Base-by-base conservation (phyloP, 2,888 invertebrate genomes). In the Sepiola atlantica region DNA sequence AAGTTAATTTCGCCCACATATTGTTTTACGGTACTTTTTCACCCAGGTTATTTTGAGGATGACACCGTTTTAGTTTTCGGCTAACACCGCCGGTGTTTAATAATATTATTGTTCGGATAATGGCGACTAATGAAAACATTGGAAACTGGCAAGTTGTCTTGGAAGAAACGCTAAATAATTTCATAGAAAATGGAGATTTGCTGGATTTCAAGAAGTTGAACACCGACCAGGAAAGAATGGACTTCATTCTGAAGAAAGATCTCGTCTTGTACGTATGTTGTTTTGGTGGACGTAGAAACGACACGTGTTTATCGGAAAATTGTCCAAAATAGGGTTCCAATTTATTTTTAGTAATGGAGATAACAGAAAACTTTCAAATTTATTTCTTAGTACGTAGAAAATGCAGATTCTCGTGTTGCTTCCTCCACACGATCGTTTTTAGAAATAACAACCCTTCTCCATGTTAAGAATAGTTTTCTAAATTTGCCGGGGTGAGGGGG, bases 91-190 rank as follows among this genome's bases (percentile, higher is more conserved):
- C 77, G 92, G 92, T 55, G 55, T 92, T 54, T 45, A 6, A 21
- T 92, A 18, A 6, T 28, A 16, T 90, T 90, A 4, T 32, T 35
- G 20, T 55, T n/a, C 28, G 55, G 16, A n/a, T n/a, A 6, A 92
- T 92, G 92, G 92, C 92, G 92, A 90, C 94, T 16, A 55, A 90
- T n/a, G 77, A 77, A 16, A 94, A 94, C n/a, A 94, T 95, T 45
- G 95, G 95, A 0, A 95, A 95, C 93, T 95, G 95, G 95, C 95
- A 95, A 94, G 45, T 94, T 35, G 95, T 94, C 28, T 94, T 95
- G 28, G 95, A 95, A 90, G 92, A 92, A 32, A 55, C 95, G 3
- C 54, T 95, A 32, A 94, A 95, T 24, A 28, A 45, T 24, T 54
- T 94, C 35, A 77, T 90, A 92, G 20, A 93, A 35, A 90, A 94